These are phyloP conservation scores for Atherinomorus stipes DNA, from an alignment of 2,113 vertebrate genomes.

Conservation along the genomic window DNA sequence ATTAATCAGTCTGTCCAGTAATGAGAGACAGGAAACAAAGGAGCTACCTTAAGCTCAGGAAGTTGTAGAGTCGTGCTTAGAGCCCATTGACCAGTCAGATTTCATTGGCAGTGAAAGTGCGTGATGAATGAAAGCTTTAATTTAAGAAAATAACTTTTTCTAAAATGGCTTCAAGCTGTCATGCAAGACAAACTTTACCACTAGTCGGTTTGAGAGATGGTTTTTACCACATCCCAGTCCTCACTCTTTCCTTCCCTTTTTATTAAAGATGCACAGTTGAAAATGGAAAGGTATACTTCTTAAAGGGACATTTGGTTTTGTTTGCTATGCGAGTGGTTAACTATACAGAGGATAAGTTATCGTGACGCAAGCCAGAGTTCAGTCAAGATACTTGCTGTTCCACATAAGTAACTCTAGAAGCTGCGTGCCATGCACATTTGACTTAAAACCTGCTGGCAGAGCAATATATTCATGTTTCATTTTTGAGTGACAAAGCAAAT, in stretches of 20 bases:
- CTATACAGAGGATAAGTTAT: background rate
- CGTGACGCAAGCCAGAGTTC: background rate
- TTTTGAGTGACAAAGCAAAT: background rate
- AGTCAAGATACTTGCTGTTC: background rate
- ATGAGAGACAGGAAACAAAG: too few species aligned
- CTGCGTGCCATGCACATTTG: slow-evolving; percentile 2
- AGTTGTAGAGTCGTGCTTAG: too few species aligned
- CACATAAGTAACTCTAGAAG: background rate
- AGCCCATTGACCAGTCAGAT: background rate
- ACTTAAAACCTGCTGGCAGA: background rate
- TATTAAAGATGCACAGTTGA: too few species aligned
- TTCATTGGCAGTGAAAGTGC: background rate
- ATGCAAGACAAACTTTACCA: background rate
- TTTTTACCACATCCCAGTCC: too few species aligned
- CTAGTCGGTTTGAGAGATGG: background rate
- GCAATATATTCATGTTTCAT: background rate
- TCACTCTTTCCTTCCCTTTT: too few species aligned
- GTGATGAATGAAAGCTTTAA: background rate
- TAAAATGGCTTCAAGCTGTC: background rate
- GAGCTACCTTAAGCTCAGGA: too few species aligned
- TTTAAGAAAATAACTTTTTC: background rate
- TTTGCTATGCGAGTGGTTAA: background rate
- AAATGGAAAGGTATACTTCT: background rate
- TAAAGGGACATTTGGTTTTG: too few species aligned
- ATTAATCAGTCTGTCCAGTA: too few species aligned